Evolutionary conservation across 2,888 invertebrate genomes (phyloP), one percentile per base, ranked within the genome.

Genomic region (Rotaria socialis): DNA sequence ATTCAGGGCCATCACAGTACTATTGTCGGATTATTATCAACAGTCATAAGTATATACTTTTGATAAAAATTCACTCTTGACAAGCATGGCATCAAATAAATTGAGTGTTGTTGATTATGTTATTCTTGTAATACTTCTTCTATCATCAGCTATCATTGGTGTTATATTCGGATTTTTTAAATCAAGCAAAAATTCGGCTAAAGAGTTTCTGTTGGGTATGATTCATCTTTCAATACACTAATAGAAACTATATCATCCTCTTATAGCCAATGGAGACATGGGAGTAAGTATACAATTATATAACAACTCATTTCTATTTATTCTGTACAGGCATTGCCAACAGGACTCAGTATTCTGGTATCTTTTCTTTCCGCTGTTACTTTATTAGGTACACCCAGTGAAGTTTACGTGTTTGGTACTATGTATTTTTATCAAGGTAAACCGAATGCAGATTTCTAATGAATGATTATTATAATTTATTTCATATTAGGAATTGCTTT

Each of bases 131-230:
- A 4, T 55, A 24, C 85, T 86, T 74, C 50, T 86, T 41, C 19
- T 60, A 11, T 74, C 67, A 47, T 86, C 86, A 16, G 16, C 86
- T 11, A 75, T 67, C 14, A 86, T 86, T 47, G 86, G 86, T n/a
- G 55, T 86, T 43, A 55, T 86, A 47, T 86, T 85, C 50, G 86
- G 75, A 24, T 85, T 84, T 47, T 84, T 85, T 80, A 52, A 85
- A 60, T 67, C 67, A 74, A 85, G 52, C 27, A 2, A 50, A 22
- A 35, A 50, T 19, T 41, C 86, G 22, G 84, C 50, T 19, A 67
- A 35, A n/a, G 55, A 85, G 35, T 85, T 86, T 43, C 43, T 86
- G 7, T 11, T 85, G 2, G 86, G 43, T n/a, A 58, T 58, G 35
- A 43, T 55, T 55, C 5, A 19, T 55, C 1, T 52, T 14, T 16